Conservation (phyloP, 2,888 invertebrate genomes). For the Laothoe populi region DNA sequence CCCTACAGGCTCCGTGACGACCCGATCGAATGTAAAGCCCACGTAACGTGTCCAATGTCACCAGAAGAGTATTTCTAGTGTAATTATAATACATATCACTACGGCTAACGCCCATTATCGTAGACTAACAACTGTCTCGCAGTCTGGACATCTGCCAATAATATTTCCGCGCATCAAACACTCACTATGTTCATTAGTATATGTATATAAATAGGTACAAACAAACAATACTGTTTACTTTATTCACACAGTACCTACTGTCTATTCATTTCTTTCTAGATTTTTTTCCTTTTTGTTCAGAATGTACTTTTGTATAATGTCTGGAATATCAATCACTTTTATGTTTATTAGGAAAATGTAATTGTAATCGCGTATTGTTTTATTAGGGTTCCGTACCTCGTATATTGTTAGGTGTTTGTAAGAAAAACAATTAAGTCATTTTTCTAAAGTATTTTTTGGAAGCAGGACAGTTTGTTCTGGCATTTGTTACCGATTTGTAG, state of each 20-base stretch:
- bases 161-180: constrained; percentile 51
- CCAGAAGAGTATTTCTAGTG: constrained; percentile 39
- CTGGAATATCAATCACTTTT: neutral
- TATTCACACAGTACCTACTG: neutral
- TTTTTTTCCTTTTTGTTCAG: no score
- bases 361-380: no score
- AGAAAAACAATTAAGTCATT: no score
- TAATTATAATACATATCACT: constrained; percentile 52
- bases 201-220: constrained; percentile 26
- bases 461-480: no score
- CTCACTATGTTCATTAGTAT: constrained; percentile 31
- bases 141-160: constrained; percentile 52
- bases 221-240: constrained; percentile 28
- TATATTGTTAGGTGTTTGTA: no score
- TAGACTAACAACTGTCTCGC: constrained; percentile 49
- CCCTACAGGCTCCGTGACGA: neutral
- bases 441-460: no score
- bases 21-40: neutral
- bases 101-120: constrained; percentile 41
- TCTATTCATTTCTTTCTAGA: no score
- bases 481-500: no score
- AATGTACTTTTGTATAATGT: no score
- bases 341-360: neutral
- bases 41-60: neutral
- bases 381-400: no score